phyloP scores from a whole-genome alignment of 1,140 invertebrate species.

The Rhopalosiphum maidis region DNA sequence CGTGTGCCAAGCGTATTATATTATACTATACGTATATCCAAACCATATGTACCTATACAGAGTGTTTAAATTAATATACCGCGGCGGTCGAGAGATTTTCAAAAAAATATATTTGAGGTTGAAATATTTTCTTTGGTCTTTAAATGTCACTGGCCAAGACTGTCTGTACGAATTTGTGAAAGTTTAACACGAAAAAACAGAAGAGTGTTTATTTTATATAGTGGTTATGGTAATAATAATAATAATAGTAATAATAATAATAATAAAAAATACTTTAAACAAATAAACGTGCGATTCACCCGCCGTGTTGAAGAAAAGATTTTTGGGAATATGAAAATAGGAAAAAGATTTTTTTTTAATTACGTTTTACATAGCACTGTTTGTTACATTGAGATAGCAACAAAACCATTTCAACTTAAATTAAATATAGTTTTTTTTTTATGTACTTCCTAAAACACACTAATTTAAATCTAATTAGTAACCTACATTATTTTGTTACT shows the following conservation, averaged over 20 bases:
- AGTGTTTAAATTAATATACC: not conserved
- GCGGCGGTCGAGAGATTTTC: not conserved
- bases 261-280: not conserved
- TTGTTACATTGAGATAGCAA: not conserved
- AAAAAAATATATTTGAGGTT: not conserved
- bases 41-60: too few relatives aligned
- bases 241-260: not conserved
- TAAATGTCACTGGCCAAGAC: not conserved
- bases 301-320: not conserved
- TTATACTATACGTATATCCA: not conserved
- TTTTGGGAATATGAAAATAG: not conserved
- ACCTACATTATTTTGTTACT: not conserved
- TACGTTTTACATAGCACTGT: not conserved
- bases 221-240: not conserved
- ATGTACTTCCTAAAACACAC: not conserved
- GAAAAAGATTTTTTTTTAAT: not conserved
- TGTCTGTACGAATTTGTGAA: not conserved
- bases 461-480: not conserved
- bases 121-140: too few relatives aligned
- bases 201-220: not conserved
- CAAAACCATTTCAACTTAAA: not conserved
- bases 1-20: not conserved
- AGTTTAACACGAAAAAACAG: not conserved
- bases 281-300: not conserved
- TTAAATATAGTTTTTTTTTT: not conserved